Base-by-base conservation (phyloP, 2,888 invertebrate genomes). In the Noctua janthina region DNA sequence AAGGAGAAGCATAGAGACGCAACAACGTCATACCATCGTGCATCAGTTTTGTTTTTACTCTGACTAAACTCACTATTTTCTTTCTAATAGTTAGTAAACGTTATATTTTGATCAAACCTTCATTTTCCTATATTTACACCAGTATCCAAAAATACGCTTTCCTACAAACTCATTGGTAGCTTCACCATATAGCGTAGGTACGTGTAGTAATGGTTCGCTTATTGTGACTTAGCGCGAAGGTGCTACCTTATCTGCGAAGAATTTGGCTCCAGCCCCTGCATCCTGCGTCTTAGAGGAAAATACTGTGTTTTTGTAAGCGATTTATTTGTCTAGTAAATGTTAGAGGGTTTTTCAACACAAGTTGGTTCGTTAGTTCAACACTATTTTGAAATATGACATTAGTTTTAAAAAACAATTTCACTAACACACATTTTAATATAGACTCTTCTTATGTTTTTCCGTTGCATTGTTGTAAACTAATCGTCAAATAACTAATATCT, bases 171-270 rank as follows among this genome's bases (percentile, higher is more conserved):
- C 73, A 62, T 71, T 54, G 59, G 49, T n/a, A 10, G 23, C 46
- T 15, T n/a, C 23, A 8, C 39, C 6, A 20, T 68, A 68, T 35
- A 35, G 35, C 35, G 35, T 35, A 35, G 35, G 10, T 59, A 17
- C 66, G 71, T 43, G 66, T 59, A 67, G 67, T 87, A 84, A 87
- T 79, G 78, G 81, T 69, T 72, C 81, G 76, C 76, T 86, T 71
- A 86, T 78, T 74, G 88, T 76, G 74, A 76, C 78, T 78, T 71
- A 87, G 54, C 85, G 85, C 46, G 71, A 83, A 87, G 88, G 87
- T 87, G 81, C 68, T 66, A 67, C 78, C 78, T 86, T 86, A 87
- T 86, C 88, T 79, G 2, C 70, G 29, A 69, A 78, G 81, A 76
- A 80, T 73, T 88, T 88, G 88, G 89, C 89, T 87, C 78, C 64